Evolutionary conservation across 2,888 invertebrate species (phyloP).

Genomic region (Cotesia congregata): DNA sequence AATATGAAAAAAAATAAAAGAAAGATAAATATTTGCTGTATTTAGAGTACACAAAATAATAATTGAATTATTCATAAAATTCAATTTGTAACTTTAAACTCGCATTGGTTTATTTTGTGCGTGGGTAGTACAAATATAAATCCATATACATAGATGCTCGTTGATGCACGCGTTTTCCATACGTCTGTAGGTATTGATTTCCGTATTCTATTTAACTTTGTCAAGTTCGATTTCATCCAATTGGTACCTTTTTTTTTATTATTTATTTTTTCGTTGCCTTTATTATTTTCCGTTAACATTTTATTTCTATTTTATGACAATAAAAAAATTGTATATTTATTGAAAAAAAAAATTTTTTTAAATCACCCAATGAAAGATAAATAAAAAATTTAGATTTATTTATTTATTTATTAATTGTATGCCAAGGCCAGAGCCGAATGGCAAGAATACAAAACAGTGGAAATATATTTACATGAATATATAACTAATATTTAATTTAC

Average conservation of each 20-base stretch:
- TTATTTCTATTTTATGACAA: not conserved
- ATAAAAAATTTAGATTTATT: not conserved
- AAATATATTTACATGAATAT: too few species aligned
- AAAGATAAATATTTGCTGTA: not conserved
- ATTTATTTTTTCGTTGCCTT: not conserved
- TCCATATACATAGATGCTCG: not conserved
- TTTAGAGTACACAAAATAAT: not conserved
- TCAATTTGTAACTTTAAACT: not conserved
- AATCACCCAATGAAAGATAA: not conserved
- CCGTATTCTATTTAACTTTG: not conserved
- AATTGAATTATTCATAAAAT: not conserved
- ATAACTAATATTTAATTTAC: too few species aligned
- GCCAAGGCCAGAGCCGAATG: too few species aligned
- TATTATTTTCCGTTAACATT: not conserved
- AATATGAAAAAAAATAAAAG: not conserved
- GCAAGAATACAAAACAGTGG: too few species aligned
- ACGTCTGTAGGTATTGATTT: not conserved
- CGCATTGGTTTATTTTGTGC: not conserved
- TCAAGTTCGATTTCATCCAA: not conserved
- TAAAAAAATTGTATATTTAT: not conserved
- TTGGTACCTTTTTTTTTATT: not conserved
- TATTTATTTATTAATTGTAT: too few species aligned
- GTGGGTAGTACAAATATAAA: not conserved
- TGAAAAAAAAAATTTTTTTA: not conserved
- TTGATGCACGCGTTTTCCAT: not conserved